Evolutionary conservation across 1,140 invertebrate species (phyloP).

Genomic region (Leptinotarsa texana): DNA sequence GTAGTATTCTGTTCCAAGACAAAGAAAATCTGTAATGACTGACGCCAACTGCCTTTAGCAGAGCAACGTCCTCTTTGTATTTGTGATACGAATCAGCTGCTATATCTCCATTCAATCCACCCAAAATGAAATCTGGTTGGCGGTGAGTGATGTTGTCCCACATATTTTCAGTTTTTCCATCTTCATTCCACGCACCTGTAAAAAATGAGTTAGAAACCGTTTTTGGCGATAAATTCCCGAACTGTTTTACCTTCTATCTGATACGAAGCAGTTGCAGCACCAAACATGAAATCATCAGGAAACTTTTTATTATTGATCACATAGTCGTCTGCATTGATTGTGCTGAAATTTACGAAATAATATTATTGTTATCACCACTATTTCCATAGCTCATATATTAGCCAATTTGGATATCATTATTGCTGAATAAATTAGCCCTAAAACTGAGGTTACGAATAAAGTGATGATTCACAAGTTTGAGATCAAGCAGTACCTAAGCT

Average conservation of each 20-base stretch:
- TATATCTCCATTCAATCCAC: constrained; percentile 61
- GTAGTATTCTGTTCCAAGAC: constrained; percentile 60
- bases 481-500: no score
- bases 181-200: constrained; percentile 12
- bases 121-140: constrained; percentile 58
- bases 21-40: constrained; percentile 63
- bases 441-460: no score
- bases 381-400: no score
- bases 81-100: constrained; percentile 65
- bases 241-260: constrained; percentile 50
- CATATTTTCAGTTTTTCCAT: constrained; percentile 58
- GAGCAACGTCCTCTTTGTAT: constrained; percentile 60
- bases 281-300: constrained; percentile 50
- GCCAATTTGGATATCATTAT: no score
- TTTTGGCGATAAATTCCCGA: background rate
- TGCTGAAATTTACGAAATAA: no score
- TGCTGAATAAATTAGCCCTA: no score
- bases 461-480: no score
- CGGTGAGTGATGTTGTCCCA: constrained; percentile 65
- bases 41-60: constrained; percentile 57
- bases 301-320: constrained; percentile 34
- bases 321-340: background rate
- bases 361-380: no score
- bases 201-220: background rate
- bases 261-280: constrained; percentile 45